Base-by-base conservation (phyloP, 2,888 invertebrate species). In the Octonoba sinensis region DNA sequence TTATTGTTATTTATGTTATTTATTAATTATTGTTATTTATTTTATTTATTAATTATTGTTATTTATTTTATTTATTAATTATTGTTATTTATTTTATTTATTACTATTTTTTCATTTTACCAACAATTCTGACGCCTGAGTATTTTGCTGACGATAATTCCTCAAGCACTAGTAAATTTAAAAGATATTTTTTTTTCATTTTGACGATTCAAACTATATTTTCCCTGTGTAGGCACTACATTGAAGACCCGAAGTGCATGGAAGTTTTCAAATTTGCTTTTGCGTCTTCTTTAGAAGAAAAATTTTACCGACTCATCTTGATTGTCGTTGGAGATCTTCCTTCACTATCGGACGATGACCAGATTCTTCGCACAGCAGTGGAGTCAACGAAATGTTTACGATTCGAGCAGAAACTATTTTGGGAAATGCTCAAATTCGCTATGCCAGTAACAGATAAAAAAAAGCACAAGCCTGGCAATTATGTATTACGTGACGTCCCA, bases 401-500 rank as follows among this genome's bases (percentile, higher is more conserved):
- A 20, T 54, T 69, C 11, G 67, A 64, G 6, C 46, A 73, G n/a
- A 81, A 57, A 51, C 57, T 81, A 1, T 74, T 81, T 44, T 73
- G 79, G 73, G 73, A 81, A n/a, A 73, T 73, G 73, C 20, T 81
- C n/a, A 51, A 36, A n/a, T 81, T 69, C n/a, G 69, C 67, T 4
- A 69, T 81, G 79, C 79, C 79, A 3, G 36, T 47, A 3, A 77
- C 18, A 15, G 57, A 57, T 36, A 8, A 8, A 8, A 36, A 11
- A 36, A 11, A 36, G 8, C 3, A 8, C 36, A 36, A 36, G 11
- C 6, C 8, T 36, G 36, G 36, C 1, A 36, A 11, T 36, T 36
- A 36, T 36, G 6, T 36, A 36, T 36, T 36, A 11, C 36, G 11
- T 36, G 36, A 36, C 11, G 1, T 36, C 11, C 36, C 36, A 6